Evolutionary conservation across 2,888 invertebrate species (phyloP), one percentile per base, ranked within the genome.

Genomic region (Plusia festucae): DNA sequence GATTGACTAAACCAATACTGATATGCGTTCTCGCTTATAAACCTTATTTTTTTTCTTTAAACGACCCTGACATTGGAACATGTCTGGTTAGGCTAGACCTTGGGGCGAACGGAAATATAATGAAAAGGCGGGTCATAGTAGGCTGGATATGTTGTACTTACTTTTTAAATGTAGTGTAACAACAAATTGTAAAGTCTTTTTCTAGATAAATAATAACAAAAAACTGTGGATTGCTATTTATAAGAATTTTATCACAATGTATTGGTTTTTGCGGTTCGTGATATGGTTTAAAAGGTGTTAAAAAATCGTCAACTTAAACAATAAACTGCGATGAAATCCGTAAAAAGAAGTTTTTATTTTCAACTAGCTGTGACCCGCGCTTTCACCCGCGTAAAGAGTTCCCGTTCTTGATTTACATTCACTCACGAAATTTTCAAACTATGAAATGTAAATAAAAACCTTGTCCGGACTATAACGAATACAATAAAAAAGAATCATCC

Each of bases 61-160:
- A 66, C 24, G 68, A 70, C 89, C 89, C 81, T 89, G 89, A 84
- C 88, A 86, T 85, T 89, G 88, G 76, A 70, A 77, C 78, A 73
- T 63, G 57, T 68, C 75, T 46, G 73, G 27, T 58, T 62, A 79
- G 78, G 78, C 53, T 55, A 18, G 65, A 73, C 57, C 66, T 66
- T 67, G 75, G 73, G 62, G 54, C 52, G 40, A 53, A 22, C 60
- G 64, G 56, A 70, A 54, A 54, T 44, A 53, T 15, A 51, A 58
- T 58, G 52, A 60, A 32, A 40, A 18, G 16, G 7, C 9, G 49
- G 71, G 5, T 74, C 81, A 63, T 53, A 2, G n/a, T 52, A 53
- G 22, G 44, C 49, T 80, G 74, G 77, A 20, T 40, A 9, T 9
- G 4, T 61, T 20, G 40, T 18, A 55, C 30, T 58, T 66, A 49